Evolutionary conservation across 2,888 invertebrate species (phyloP).

Genomic region (Idaea aversata): DNA sequence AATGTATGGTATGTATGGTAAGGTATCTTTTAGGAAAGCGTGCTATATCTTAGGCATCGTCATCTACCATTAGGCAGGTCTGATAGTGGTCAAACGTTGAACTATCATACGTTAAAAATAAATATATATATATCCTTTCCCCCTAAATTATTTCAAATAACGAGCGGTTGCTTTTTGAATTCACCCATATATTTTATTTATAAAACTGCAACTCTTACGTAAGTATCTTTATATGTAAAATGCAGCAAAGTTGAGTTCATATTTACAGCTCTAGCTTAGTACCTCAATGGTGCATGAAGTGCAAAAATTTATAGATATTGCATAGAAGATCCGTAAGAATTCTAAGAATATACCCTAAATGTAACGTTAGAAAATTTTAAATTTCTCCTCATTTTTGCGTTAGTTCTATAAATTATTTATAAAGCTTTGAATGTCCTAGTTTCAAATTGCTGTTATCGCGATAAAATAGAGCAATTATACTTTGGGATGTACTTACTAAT

Average conservation of each 20-base stretch:
- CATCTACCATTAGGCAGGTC: too few relatives aligned
- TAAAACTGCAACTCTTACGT: too few relatives aligned
- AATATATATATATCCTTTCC: too few relatives aligned
- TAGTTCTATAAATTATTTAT: not conserved
- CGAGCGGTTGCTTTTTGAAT: too few relatives aligned
- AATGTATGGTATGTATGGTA: too few relatives aligned
- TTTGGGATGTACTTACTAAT: not conserved
- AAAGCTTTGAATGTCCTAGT: not conserved
- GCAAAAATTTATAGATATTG: not conserved
- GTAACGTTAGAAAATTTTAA: not conserved
- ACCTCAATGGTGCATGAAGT: not conserved
- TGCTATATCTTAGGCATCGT: too few relatives aligned
- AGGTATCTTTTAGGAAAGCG: too few relatives aligned
- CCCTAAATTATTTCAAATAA: too few relatives aligned
- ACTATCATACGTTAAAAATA: too few relatives aligned
- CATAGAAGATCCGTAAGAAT: not conserved
- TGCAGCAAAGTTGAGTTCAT: not conserved
- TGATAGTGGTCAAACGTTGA: too few relatives aligned
- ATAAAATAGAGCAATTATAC: not conserved
- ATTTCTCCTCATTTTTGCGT: too few relatives aligned
- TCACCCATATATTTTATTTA: too few relatives aligned
- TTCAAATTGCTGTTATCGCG: not conserved
- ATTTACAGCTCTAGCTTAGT: not conserved
- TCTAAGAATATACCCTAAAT: not conserved
- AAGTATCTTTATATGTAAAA: not conserved